Percentiles rank a stretch among this genome's conserved stretches.
These are phyloP conservation scores for Caenorhabditis parvicauda DNA, from an alignment of 2,888 invertebrate genomes.

Conservation along the genomic window DNA sequence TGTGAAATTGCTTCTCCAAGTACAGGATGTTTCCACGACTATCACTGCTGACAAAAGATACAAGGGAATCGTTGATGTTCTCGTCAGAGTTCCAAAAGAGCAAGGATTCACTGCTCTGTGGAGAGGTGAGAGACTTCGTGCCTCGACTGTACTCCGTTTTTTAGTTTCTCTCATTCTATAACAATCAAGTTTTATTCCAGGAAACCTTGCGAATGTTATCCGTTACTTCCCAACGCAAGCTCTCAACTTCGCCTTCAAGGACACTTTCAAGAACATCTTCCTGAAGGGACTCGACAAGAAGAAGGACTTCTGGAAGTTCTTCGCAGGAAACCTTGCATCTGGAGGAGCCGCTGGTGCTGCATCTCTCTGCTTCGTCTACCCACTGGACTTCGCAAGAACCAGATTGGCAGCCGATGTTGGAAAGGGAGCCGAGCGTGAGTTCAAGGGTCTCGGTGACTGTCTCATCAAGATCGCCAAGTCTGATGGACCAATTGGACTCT, in stretches of 20 bases:
- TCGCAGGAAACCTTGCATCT: slow-evolving; percentile 75
- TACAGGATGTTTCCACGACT: slow-evolving; percentile 54
- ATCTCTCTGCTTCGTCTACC: slow-evolving; percentile 89
- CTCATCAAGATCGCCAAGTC: slow-evolving; percentile 76
- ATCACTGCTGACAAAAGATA: slow-evolving; percentile 56
- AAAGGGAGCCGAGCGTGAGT: slow-evolving; percentile 79
- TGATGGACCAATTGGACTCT: slow-evolving; percentile 81
- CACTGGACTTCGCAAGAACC: slow-evolving; percentile 89
- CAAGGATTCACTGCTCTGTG: slow-evolving; percentile 65
- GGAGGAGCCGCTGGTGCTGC: slow-evolving; percentile 92
- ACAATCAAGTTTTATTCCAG: slow-evolving; percentile 35
- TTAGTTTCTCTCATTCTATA: not conserved
- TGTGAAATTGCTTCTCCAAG: slow-evolving; percentile 71
- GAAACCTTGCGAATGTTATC: slow-evolving; percentile 62
- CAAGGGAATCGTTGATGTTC: slow-evolving; percentile 55
- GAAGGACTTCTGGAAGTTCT: slow-evolving; percentile 77
- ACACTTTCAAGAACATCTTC: slow-evolving; percentile 62
- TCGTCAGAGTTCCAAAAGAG: slow-evolving; percentile 56
- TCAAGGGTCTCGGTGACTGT: slow-evolving; percentile 84
- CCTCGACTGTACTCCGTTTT: not conserved
- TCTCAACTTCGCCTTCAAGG: slow-evolving; percentile 87
- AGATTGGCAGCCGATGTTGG: slow-evolving; percentile 84
- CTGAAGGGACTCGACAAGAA: slow-evolving; percentile 75
- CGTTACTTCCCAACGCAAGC: slow-evolving; percentile 88
- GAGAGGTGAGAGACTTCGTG: slow-evolving; percentile 61